Percentiles rank a stretch among this genome's conserved stretches.
Conservation (phyloP, 2,888 invertebrate genomes). For the Pseudeuparius sepicola region DNA sequence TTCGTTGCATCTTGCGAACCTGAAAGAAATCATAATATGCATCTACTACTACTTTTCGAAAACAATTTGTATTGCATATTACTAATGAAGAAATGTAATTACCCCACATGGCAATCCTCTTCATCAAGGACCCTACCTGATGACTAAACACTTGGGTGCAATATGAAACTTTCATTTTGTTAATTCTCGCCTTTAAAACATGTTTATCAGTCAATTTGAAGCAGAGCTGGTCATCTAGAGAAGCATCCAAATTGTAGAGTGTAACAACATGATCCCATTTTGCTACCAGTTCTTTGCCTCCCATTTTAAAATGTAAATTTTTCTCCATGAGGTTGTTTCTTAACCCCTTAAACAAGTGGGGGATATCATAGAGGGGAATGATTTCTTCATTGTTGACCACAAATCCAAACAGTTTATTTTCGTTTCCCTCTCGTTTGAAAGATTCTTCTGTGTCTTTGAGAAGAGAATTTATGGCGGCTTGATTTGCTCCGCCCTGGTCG, state of each 20-base stretch:
- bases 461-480: slow-evolving; percentile 12
- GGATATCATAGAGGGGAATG: slow-evolving; percentile 18
- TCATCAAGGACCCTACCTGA: slow-evolving; percentile 20
- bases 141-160: slow-evolving; percentile 22
- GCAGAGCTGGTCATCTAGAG: slow-evolving; percentile 14
- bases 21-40: slow-evolving; percentile 3
- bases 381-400: slow-evolving; percentile 12
- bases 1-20: slow-evolving; percentile 3
- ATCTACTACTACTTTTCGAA: not conserved
- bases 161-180: slow-evolving; percentile 22
- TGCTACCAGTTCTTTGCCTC: slow-evolving; percentile 10
- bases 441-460: slow-evolving; percentile 7
- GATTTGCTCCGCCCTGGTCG: slow-evolving; percentile 18
- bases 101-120: slow-evolving; percentile 17
- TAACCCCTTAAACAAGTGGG: slow-evolving; percentile 20
- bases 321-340: slow-evolving; percentile 20
- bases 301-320: slow-evolving; percentile 14
- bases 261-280: slow-evolving; percentile 19
- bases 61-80: not conserved
- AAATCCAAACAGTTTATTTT: slow-evolving; percentile 17
- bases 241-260: slow-evolving; percentile 18
- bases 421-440: slow-evolving; percentile 3
- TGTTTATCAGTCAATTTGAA: slow-evolving; percentile 18
- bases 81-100: slow-evolving; percentile 6
- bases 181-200: slow-evolving; percentile 16